Conservation (phyloP, 2,888 invertebrate species). For the Busseola fusca region DNA sequence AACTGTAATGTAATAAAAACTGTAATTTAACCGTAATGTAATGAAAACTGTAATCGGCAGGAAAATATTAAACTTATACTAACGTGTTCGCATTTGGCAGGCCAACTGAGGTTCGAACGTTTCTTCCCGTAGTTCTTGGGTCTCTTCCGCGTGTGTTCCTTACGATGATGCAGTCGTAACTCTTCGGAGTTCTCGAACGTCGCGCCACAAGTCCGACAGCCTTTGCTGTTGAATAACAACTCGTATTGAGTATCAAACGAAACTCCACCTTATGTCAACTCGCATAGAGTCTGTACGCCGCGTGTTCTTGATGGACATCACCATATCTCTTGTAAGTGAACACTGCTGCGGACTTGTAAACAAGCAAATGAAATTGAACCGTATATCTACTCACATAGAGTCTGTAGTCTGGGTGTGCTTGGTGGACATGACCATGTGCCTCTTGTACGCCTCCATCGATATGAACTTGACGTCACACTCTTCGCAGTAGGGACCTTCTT, state of each 20-base stretch:
- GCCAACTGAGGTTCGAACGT: slow-evolving; percentile 70
- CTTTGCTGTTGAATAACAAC: slow-evolving; percentile 68
- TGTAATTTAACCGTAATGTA: too few relatives aligned
- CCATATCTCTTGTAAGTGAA: neutral
- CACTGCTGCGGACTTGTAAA: neutral
- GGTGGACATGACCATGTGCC: slow-evolving; percentile 82
- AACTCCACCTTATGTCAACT: slow-evolving; percentile 3
- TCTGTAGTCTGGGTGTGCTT: slow-evolving; percentile 69
- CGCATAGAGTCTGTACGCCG: neutral
- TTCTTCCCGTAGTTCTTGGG: slow-evolving; percentile 83
- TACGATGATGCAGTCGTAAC: slow-evolving; percentile 77
- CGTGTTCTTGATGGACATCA: neutral
- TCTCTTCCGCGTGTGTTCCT: slow-evolving; percentile 75
- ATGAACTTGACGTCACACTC: slow-evolving; percentile 82
- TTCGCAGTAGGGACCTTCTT: slow-evolving; percentile 76
- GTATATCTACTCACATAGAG: slow-evolving; percentile 34
- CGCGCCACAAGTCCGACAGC: slow-evolving; percentile 82
- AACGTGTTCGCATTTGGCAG: slow-evolving; percentile 78
- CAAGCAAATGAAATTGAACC: slow-evolving; percentile 6
- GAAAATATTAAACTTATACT: slow-evolving; percentile 46
- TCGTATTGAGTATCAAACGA: slow-evolving; percentile 46
- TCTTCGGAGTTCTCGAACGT: slow-evolving; percentile 75
- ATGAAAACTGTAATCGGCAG: neutral
- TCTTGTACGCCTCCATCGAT: slow-evolving; percentile 79
- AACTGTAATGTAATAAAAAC: too few relatives aligned